Evolutionary conservation across 2,888 invertebrate genomes (phyloP).

Genomic region (Steinernema scapterisci): DNA sequence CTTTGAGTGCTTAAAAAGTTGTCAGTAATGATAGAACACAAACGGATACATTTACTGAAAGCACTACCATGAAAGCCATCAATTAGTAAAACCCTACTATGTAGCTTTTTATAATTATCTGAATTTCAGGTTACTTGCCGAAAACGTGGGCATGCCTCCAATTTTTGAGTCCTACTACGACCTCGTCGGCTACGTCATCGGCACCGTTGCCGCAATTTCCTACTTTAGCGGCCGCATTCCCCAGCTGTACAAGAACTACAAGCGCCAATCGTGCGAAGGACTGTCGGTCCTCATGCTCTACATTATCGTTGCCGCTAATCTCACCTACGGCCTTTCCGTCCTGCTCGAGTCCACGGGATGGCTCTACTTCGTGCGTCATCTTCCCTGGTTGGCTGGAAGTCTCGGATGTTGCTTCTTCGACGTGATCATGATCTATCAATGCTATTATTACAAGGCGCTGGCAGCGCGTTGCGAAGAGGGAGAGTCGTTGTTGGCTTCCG

Average conservation of each 20-base stretch:
- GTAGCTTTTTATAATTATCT: background rate
- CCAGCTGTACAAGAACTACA: conserved; percentile 65
- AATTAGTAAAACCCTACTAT: no score
- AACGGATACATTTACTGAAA: no score
- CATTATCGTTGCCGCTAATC: conserved; percentile 65
- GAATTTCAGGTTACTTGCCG: background rate
- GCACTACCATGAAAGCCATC: no score
- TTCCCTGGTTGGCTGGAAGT: conserved; percentile 70
- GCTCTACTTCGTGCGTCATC: conserved; percentile 66
- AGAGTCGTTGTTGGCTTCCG: background rate
- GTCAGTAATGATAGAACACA: no score
- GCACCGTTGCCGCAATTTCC: conserved; percentile 65
- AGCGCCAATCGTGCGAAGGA: conserved; percentile 64
- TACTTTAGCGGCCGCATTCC: conserved; percentile 67
- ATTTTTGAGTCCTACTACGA: conserved; percentile 64
- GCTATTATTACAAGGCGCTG: conserved; percentile 57
- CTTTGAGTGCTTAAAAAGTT: no score
- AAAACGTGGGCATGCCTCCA: conserved; percentile 48
- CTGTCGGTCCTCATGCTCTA: conserved; percentile 67
- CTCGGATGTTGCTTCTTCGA: conserved; percentile 69
- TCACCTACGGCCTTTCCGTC: conserved; percentile 69
- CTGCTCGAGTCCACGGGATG: conserved; percentile 63
- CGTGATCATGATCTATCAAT: conserved; percentile 67
- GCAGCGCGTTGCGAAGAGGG: background rate
- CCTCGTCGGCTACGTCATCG: conserved; percentile 66